Conservation (phyloP, 2,113 vertebrate species). For the Apus apus region DNA sequence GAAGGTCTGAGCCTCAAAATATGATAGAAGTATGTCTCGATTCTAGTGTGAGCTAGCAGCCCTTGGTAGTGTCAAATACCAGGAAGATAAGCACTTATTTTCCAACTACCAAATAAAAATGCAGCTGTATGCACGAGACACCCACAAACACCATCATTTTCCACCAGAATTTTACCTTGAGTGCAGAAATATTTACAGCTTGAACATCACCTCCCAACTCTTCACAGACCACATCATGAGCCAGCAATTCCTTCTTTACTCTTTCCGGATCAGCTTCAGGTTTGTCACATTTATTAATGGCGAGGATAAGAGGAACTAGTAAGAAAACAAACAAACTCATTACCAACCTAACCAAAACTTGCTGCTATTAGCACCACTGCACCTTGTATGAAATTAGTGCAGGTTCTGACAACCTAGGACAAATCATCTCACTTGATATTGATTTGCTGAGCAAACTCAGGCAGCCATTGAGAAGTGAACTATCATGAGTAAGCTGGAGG, state of each 20-base stretch:
- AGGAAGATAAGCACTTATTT: neutral
- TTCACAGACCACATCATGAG: conserved; percentile 89
- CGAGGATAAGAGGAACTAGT: conserved; percentile 91
- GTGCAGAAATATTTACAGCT: conserved; percentile 88
- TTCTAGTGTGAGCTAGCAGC: neutral
- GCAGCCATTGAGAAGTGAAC: neutral
- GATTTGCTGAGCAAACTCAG: neutral
- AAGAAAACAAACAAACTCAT: neutral
- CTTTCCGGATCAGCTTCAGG: conserved; percentile 84
- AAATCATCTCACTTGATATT: neutral
- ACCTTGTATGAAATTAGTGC: neutral
- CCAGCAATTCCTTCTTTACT: conserved; percentile 88
- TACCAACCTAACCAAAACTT: neutral
- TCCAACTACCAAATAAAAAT: neutral
- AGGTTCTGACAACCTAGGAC: neutral
- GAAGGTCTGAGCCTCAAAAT: neutral
- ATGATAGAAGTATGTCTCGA: neutral
- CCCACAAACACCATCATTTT: neutral
- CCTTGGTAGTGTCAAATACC: neutral
- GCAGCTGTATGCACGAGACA: neutral
- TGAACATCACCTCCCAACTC: conserved; percentile 94
- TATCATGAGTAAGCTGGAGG: neutral
- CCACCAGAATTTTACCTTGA: conserved; percentile 79
- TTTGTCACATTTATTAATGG: conserved; percentile 96
- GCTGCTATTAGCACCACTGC: neutral